A percentile compares a stretch with the other conserved stretches of the same genome.
Conservation (phyloP, 2,797 vertebrate species). For the Aphelocoma californica region DNA sequence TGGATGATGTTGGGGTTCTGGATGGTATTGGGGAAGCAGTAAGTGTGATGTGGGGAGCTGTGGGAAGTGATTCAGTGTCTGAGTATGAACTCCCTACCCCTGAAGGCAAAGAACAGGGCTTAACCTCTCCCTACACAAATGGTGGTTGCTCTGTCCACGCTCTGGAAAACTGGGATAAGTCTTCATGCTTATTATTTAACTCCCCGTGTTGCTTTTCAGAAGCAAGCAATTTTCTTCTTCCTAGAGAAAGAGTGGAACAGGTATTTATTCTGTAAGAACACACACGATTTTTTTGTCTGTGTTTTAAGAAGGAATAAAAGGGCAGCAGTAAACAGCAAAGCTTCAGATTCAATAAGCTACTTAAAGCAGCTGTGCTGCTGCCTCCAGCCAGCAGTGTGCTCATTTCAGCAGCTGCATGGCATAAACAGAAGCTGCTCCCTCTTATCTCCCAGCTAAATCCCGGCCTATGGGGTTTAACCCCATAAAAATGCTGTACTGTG, state of each 20-base stretch:
- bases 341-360: not conserved
- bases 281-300: not conserved
- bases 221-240: not conserved
- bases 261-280: conserved; percentile 6
- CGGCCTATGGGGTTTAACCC: not conserved
- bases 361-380: conserved; percentile 42
- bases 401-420: conserved; percentile 43
- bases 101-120: not conserved
- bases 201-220: not conserved
- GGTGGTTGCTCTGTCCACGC: not conserved
- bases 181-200: not conserved
- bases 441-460: not conserved
- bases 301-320: not conserved
- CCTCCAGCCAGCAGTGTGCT: conserved; percentile 30
- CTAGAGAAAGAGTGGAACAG: not conserved
- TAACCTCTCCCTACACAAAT: not conserved
- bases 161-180: not conserved
- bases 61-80: rapidly evolving
- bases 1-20: not conserved
- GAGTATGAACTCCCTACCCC: not conserved
- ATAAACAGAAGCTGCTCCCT: conserved; percentile 22
- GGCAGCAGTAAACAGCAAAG: conserved; percentile 9
- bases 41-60: not conserved
- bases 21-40: not conserved
- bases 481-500: not conserved